Evolutionary conservation across 2,113 vertebrate genomes (phyloP), one percentile per base, ranked within the genome.

Genomic region (Grammomys dolichurus): DNA sequence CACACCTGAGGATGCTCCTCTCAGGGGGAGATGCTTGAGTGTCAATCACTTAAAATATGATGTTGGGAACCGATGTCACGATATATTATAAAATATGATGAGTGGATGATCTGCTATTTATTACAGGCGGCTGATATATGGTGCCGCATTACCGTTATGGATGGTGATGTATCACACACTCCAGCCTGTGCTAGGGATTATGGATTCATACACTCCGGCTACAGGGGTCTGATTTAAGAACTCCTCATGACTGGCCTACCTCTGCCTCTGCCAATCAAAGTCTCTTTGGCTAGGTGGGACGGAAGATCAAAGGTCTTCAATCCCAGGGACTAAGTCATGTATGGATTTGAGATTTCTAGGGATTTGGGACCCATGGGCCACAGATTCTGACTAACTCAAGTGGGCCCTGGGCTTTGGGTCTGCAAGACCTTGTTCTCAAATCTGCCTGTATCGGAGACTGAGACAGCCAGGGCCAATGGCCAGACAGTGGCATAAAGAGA

Each of bases 31-130:
- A 69, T 8, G 92, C 91, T 7, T 5, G 87, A 40, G 89, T 91
- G 96, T 88, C 89, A 31, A 97, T 95, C 92, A 69, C 91, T 91
- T 96, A 95, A 97, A 96, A 76, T 95, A 97, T 77, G 95, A 78
- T 93, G 95, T 95, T 96, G 96, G 92, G 96, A 94, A 96, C 95
- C 81, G 95, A 80, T 97, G 97, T 97, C 97, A 93, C 78, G 96
- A 96, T 97, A 94, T 95, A 96, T 95, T 97, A 97, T 98, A 97
- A 98, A 98, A 97, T 98, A 97, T 98, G 93, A 97, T 95, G 97
- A 95, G 96, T 91, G 84, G 96, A 96, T 97, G 97, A 97, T 97
- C 82, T 17, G 96, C 96, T 97, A 97, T 98, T 97, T 97, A 97
- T 97, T 97, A 93, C 36, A 91, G 63, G 94, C 86, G 69, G 97